Evolutionary conservation across 2,888 invertebrate genomes (phyloP), one percentile per base, ranked within the genome.

Genomic region (Euplexia lucipara): DNA sequence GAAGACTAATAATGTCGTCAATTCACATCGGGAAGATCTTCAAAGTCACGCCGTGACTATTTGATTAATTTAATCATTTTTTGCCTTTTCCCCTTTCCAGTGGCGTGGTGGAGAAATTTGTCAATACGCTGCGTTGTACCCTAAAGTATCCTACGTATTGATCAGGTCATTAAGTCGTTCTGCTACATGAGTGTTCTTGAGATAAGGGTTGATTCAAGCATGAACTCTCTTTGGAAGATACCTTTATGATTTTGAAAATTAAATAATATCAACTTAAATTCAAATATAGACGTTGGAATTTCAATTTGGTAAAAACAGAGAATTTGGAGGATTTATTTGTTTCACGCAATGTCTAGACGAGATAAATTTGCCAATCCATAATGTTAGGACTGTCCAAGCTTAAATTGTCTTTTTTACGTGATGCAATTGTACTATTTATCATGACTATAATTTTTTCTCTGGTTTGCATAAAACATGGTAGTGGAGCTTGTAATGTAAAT

Each of bases 51-150:
- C 86, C 88, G 90, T 90, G 91, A 91, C 92, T 92, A 86, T 92
- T 93, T 93, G 94, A 95, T 94, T 95, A 94, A 94, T 94, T 90
- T 93, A 93, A 93, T 92, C 86, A 91, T 91, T 93, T 94, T 93
- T 92, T 90, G 86, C 83, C 57, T 74, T 86, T 85, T 86, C 86
- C 83, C 82, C 75, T 57, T 78, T 71, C 70, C 70, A 78, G 80
- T 70, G 80, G 83, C 66, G 69, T 66, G 70, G 79, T 74, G 59
- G 72, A 77, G 79, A 84, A 70, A 86, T 88, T 85, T 85, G 84
- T 85, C 86, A 81, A 81, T 86, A 83, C 67, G 70, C 77, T 75
- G 79, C 71, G 73, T 78, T 80, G 74, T 70, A 39, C 70, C 75
- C 62, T 69, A 59, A 68, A 75, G 61, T 79, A 74, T 79, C 68